Evolutionary conservation across 2,888 invertebrate genomes (phyloP), one percentile per base, ranked within the genome.

Genomic region (Diogma glabrata): DNA sequence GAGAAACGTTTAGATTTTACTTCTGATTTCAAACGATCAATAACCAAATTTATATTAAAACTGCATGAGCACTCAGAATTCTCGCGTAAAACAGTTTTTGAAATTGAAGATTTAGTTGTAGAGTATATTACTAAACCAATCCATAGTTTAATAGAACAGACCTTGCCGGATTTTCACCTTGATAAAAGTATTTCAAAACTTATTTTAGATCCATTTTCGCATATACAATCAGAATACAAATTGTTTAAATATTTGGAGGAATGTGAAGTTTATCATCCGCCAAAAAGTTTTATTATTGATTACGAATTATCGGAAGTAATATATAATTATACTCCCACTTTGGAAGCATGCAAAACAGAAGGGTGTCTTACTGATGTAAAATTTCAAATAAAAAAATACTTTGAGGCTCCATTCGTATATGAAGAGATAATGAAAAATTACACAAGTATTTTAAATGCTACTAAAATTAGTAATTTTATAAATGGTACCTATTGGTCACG

Each of bases 191-290:
- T 36, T 36, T 36, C 36, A n/a, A 36, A 36, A 12, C 36, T 36
- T 14, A 36, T 36, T 36, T 2, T 36, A 36, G 16, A 36, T 36
- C 36, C 36, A 16, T 36, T 36, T 36, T 14, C 16, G n/a, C 14
- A 36, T 36, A 36, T 36, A 36, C n/a, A 36, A 36, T 36, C 36
- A 14, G 36, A 36, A 36, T 36, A 36, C 4, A 38, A 38, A 38
- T 38, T 38, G 16, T 8, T 38, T 38, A 38, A 38, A 38, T 38
- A 38, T 17, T 38, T 38, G 38, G 14, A 16, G 10, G 36, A 36
- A 36, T 36, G 17, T 36, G 6, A 36, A 14, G 36, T 36, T n/a
- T 36, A 36, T 36, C 36, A 16, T 36, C 16, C 16, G 10, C 19
- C 16, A 10, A 38, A 38, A 38, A 14, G 17, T 38, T 38, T 38